Evolutionary conservation across 2,797 vertebrate species (phyloP), one percentile per base, ranked within the genome.

Genomic region (Leptatherina wallacei): DNA sequence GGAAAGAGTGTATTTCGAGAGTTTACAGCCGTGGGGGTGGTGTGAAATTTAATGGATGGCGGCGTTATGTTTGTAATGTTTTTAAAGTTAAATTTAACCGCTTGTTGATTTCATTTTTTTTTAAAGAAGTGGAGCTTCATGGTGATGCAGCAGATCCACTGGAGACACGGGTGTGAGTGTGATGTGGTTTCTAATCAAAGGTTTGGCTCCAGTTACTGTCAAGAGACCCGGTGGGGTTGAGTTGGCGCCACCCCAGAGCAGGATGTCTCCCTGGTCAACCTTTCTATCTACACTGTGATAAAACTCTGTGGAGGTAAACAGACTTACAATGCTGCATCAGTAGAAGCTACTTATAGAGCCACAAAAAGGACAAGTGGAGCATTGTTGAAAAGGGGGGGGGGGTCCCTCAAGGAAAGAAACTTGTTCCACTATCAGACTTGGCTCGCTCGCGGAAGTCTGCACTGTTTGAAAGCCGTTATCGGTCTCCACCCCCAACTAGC

Each of bases 381-480:
- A 56, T 84, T 91, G 86, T 88, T 79, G 66, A 33, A 71, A 81
- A 3, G 27, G 22, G 22, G 69, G 49, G 16, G 30, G 13, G 29
- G 32, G 61, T 51, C 57, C 13, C 6, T 51, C 30, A 54, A 16
- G 24, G 16, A 24, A 61, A 60, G 12, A 6, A 62, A 61, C 74
- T 44, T 2, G 47, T 83, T 71, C 65, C 44, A 22, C 85, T 81
- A 70, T 88, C 78, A 75, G 74, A 62, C 69, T 65, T 9, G 12
- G 69, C 86, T 71, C 6, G 71, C 36, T 77, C 59, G 59, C 64
- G 72, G 86, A 91, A 87, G 88, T 85, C 80, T 68, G 84, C 38
- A 22, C 69, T 4, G 72, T 82, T 87, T 75, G 69, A 88, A 85
- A 85, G 87, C 54, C 4, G 60, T 79, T 90, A 87, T 89, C 86